Evolutionary conservation across 2,113 vertebrate genomes (phyloP), one percentile per base, ranked within the genome.

Genomic region (Rynchops niger): DNA sequence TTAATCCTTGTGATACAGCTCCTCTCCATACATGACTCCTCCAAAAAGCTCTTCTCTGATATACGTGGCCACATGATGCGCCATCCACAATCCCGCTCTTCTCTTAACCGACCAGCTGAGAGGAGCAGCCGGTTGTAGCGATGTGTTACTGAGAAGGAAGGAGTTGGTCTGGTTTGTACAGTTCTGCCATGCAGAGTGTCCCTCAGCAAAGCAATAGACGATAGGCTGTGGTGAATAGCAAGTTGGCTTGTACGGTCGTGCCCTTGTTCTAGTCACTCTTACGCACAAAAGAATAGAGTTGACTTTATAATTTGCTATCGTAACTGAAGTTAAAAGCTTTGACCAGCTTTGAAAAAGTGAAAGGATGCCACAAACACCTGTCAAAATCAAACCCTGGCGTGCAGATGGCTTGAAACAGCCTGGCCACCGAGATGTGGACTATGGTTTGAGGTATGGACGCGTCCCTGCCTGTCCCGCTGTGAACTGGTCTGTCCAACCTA

Each of bases 141-240:
- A 15, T 6, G 4, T 53, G 78, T 79, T 21, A 9, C 59, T 22
- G 52, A 76, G 89, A 88, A 95, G 88, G 79, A 86, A 72, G 93
- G 88, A 91, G 79, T 71, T 94, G 86, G 58, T 56, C 83, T 85
- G 85, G 55, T 70, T 61, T 23, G 10, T 53, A 42, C 38, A 47
- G 63, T 73, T 83, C 62, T 95, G 82, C 94, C 30, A 11, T 49
- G 91, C 86, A 50, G 66, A 76, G 62, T 18, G 55, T 82, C 74
- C 62, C 94, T 90, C 97, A 67, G 91, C 94, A 95, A 78, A 95
- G 87, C 86, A n/a, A 18, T 42, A 47, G 79, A 71, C 0, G 91
- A 96, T 94, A 96, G 96, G 94, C 96, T 95, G 86, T 87, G 95
- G 94, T 95, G 97, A 97, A 88, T 93, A 82, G 95, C 81, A 80